Base-by-base conservation (phyloP, 2,888 invertebrate genomes). In the Dryococelus australis region DNA sequence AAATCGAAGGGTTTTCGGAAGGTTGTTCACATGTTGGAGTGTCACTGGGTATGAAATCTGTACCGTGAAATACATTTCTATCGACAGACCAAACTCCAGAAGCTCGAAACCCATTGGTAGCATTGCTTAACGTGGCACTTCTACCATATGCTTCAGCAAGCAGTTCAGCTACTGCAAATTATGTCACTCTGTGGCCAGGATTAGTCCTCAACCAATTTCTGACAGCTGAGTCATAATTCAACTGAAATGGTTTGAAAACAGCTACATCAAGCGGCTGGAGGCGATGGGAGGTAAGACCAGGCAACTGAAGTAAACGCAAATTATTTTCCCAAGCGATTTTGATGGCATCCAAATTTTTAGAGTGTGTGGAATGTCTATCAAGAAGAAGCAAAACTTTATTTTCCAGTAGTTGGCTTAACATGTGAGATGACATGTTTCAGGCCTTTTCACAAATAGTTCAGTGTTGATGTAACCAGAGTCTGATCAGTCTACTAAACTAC, bases 351-450 rank as follows among this genome's bases (percentile, higher is more conserved):
- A 79, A 16, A 79, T 79, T 79, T 27, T 79, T 79, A 26, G 79
- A 79, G 27, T 79, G 79, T 8, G 79, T 79, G 6, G 79, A 26
- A 27, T 8, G 79, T 79, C 79, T 16, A 79, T 79, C 79, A 24
- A 79, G 79, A 79, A 79, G n/a, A 27, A 79, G 27, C 79, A 79
- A 79, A 79, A 79, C 20, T 27, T 79, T 79, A 8, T 79, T 79
- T 27, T 79, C n/a, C 27, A 26, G 27, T 16, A 79, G 27, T 26
- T 26, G 79, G 79, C 20, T 79, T 79, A 16, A 79, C 79, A 24
- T 16, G 79, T 79, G 24, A 24, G 16, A 79, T 79, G 27, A 79
- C 6, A 79, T 79, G 27, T 27, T 79, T 79, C 79, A 79, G n/a
- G 16, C 24, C 79, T 10, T 79, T 79, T 79, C 27, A 79, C 27